Conservation (phyloP, 2,888 invertebrate genomes). For the Agrotis segetum region DNA sequence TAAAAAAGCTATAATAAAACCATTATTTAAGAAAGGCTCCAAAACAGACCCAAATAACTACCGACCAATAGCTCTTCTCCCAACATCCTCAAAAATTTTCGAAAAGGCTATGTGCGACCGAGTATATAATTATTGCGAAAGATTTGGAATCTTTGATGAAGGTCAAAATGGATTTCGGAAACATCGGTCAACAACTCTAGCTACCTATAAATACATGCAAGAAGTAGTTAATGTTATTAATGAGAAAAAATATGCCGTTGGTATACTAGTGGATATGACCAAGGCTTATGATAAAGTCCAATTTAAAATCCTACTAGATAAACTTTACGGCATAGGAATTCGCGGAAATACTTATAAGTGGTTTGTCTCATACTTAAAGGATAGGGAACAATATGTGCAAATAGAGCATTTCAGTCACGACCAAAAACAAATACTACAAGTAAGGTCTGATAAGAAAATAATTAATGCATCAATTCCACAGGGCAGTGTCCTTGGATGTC, state of each 20-base stretch:
- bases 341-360: no score
- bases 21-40: not conserved
- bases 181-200: not conserved
- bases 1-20: not conserved
- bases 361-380: no score
- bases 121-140: not conserved
- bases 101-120: constrained; percentile 1
- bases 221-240: not conserved
- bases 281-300: no score
- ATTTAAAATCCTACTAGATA: not conserved
- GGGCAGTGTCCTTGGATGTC: no score
- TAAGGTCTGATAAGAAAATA: no score
- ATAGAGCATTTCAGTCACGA: no score
- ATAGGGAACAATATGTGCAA: no score
- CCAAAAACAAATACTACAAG: no score
- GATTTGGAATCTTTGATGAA: not conserved
- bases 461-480: no score
- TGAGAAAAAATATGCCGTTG: not conserved
- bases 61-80: not conserved
- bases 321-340: no score
- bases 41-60: not conserved
- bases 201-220: not conserved
- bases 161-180: not conserved
- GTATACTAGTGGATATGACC: not conserved
- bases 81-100: not conserved